These are phyloP conservation scores for Dipodomys spectabilis DNA, from an alignment of 2,113 vertebrate genomes.

Conservation along the genomic window DNA sequence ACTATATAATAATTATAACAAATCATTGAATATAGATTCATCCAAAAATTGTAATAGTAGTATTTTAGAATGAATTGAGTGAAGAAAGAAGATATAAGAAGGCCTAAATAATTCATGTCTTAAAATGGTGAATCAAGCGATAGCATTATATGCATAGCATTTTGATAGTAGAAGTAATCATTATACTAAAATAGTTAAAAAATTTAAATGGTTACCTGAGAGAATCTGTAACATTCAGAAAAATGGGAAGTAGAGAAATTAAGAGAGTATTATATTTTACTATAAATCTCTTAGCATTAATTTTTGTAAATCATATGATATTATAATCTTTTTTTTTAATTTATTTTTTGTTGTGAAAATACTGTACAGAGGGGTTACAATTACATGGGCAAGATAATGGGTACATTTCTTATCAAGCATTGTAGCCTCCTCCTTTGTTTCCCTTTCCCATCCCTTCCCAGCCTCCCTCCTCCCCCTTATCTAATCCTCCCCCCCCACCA, in stretches of 20 bases:
- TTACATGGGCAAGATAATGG: too few relatives aligned
- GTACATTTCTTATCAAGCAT: too few relatives aligned
- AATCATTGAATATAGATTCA: slow-evolving; percentile 29
- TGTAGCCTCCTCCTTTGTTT: too few relatives aligned
- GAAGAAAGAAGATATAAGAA: not conserved
- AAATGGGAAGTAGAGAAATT: not conserved
- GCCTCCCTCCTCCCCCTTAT: too few relatives aligned
- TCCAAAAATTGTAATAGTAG: not conserved
- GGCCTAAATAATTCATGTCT: slow-evolving; percentile 42
- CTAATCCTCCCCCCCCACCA: too few relatives aligned
- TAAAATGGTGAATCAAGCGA: slow-evolving; percentile 43
- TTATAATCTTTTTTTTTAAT: not conserved
- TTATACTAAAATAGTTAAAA: not conserved
- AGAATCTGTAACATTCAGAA: not conserved
- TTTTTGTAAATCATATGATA: slow-evolving; percentile 39
- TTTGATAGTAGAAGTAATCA: slow-evolving; percentile 41
- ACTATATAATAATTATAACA: not conserved
- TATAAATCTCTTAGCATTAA: slow-evolving; percentile 63
- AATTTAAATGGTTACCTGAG: slow-evolving; percentile 22
- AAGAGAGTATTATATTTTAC: slow-evolving; percentile 11
- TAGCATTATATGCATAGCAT: not conserved
- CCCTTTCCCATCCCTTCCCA: too few relatives aligned
- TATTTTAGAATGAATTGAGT: slow-evolving; percentile 29
- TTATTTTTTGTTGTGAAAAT: too few relatives aligned
- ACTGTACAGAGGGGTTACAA: too few relatives aligned